These are phyloP conservation scores for Tympanuchus pallidicinctus DNA, from an alignment of 2,113 vertebrate genomes.

Conservation along the genomic window DNA sequence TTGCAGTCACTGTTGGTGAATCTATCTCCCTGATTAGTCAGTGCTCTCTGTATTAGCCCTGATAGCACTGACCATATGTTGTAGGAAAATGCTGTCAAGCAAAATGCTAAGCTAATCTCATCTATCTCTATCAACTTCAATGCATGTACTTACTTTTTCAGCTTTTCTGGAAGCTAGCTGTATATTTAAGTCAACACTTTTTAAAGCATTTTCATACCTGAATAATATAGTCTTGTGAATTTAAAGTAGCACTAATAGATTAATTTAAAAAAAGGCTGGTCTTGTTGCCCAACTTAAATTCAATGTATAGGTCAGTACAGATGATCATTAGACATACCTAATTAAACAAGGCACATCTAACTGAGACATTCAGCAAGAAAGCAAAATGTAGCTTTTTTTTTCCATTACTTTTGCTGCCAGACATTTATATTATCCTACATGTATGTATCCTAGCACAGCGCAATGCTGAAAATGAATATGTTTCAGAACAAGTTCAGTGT, in stretches of 20 bases:
- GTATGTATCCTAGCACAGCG: neutral
- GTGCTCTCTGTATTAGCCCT: conserved; percentile 73
- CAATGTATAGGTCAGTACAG: conserved; percentile 29
- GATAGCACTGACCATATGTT: conserved; percentile 77
- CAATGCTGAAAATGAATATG: neutral
- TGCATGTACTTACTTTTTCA: conserved; percentile 45
- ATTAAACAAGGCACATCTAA: conserved; percentile 62
- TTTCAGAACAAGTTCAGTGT: neutral
- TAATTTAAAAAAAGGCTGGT: conserved; percentile 14
- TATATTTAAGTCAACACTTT: conserved; percentile 50
- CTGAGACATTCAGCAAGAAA: conserved; percentile 23
- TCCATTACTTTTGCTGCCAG: neutral
- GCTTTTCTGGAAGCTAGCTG: neutral
- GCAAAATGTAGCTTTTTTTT: neutral
- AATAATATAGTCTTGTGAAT: conserved; percentile 51
- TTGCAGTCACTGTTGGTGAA: conserved; percentile 70
- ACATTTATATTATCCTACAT: neutral
- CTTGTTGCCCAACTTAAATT: conserved; percentile 62
- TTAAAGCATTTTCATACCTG: conserved; percentile 41
- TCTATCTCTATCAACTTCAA: conserved; percentile 77
- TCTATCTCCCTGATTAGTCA: conserved; percentile 75
- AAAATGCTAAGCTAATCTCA: conserved; percentile 67
- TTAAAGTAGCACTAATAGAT: conserved; percentile 38
- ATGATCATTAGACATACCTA: conserved; percentile 68
- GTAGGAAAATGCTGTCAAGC: conserved; percentile 78